Evolutionary conservation across 2,888 invertebrate genomes (phyloP).

Genomic region (Dilophus febrilis): DNA sequence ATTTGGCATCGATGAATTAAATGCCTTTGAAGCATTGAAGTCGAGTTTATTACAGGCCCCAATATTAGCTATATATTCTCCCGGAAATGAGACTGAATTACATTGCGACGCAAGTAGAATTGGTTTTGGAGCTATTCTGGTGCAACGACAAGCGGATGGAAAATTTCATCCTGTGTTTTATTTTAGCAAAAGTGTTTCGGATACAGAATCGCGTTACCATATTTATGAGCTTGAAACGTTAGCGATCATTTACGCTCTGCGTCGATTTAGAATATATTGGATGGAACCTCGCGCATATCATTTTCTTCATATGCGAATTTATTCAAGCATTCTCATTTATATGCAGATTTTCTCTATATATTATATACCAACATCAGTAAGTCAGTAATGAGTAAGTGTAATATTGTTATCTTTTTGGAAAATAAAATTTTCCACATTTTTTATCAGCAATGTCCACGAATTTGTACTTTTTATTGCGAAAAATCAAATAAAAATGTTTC

Average conservation of each 20-base stretch:
- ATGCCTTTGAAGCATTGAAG: constrained; percentile 14
- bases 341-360: too few relatives aligned
- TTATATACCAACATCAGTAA: too few relatives aligned
- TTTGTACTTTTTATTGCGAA: too few relatives aligned
- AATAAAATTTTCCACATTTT: too few relatives aligned
- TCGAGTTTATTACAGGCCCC: constrained; percentile 8
- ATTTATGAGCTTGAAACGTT: too few relatives aligned
- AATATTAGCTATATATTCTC: constrained; percentile 13
- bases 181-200: constrained; percentile 16
- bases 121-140: constrained; percentile 15
- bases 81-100: constrained; percentile 15
- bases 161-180: constrained; percentile 17
- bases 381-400: too few relatives aligned
- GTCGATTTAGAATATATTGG: constrained; percentile 13
- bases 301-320: too few relatives aligned
- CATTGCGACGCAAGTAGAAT: constrained; percentile 16
- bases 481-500: too few relatives aligned
- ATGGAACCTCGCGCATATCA: too few relatives aligned
- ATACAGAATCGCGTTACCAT: constrained; percentile 14
- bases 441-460: too few relatives aligned
- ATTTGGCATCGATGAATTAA: constrained; percentile 10
- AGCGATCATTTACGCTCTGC: constrained; percentile 15
- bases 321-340: too few relatives aligned
- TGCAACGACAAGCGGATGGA: constrained; percentile 11
- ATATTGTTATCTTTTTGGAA: too few relatives aligned